Base-by-base conservation (phyloP, 2,113 vertebrate species). In the Dicerorhinus sumatrensis region DNA sequence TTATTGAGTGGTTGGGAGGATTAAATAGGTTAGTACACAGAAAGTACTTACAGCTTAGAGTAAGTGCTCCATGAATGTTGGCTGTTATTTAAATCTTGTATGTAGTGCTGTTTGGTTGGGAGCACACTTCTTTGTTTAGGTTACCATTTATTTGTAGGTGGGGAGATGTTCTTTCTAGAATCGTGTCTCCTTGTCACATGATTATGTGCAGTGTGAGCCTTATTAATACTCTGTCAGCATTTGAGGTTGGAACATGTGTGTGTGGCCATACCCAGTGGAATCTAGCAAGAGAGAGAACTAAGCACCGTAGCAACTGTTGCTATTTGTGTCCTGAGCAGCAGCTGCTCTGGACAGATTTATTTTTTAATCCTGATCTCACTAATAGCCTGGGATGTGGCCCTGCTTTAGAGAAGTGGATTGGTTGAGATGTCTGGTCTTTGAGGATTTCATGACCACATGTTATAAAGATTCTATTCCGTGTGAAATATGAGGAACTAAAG, bases 221-320 rank as follows among this genome's bases (percentile, higher is more conserved):
- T 95, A 88, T 93, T 98, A 98, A 97, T 98, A 88, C 60, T 82
- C 97, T 98, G 98, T 98, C 98, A 98, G 97, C 94, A 87, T 98
- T 98, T 91, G 98, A 96, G 95, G 96, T 96, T 98, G 91, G 98
- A 98, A 97, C 95, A 88, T 96, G 91, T 97, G 91, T 95, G 96
- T 79, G 86, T 96, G 98, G 90, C 98, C 96, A 92, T 97, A 93
- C 97, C 96, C 97, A 91, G 96, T 18, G 75, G 98, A 98, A 94
- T 98, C 96, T 86, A 90, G 97, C 75, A 20, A 8, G 54, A 95
- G 96, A 93, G 83, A 89, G 86, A 88, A 25, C 82, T 67, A 46
- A 97, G 89, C 48, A 51, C 96, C 96, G 54, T 94, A 98, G 98
- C 98, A 99, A 98, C 99, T 97, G 99, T 99, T 99, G 99, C 99